A percentile compares a stretch with the other conserved stretches of the same genome.
These are phyloP conservation scores for Rhinatrema bivittatum DNA, from an alignment of 2,797 vertebrate genomes.

Conservation along the genomic window DNA sequence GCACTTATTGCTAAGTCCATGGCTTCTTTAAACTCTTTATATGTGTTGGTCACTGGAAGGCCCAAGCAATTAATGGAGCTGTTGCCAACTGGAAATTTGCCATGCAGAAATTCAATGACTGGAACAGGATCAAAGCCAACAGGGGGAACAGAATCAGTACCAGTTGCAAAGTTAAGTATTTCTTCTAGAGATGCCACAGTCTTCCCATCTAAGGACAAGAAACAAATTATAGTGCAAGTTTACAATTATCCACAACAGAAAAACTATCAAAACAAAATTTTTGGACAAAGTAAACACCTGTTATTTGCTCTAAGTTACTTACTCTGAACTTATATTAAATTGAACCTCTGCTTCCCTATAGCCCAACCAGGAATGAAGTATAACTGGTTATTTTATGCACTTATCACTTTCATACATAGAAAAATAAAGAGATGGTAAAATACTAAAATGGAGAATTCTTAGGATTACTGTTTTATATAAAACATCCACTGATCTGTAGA, in stretches of 20 bases:
- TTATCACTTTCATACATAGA: too few species aligned
- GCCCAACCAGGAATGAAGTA: too few species aligned
- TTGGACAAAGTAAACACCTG: too few species aligned
- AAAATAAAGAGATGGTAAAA: too few species aligned
- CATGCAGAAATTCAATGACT: conserved; percentile 64
- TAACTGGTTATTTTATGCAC: too few species aligned
- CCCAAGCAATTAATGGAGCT: conserved; percentile 58
- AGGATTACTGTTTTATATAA: too few species aligned
- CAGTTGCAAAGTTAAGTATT: conserved; percentile 71
- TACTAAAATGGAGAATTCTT: too few species aligned
- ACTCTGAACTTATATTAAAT: too few species aligned
- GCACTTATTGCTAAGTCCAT: conserved; percentile 73
- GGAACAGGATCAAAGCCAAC: conserved; percentile 65
- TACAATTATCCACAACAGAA: neutral
- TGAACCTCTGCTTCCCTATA: too few species aligned
- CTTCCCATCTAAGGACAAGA: conserved; percentile 63
- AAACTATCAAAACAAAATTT: too few species aligned
- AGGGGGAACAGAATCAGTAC: conserved; percentile 57
- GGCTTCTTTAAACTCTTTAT: conserved; percentile 70
- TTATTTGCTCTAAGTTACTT: too few species aligned
- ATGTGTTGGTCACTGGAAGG: conserved; percentile 66
- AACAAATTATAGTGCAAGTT: conserved; percentile 14
- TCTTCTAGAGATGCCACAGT: conserved; percentile 73
- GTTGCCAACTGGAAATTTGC: conserved; percentile 62
- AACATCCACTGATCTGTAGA: too few species aligned